A percentile compares a stretch with the other conserved stretches of the same genome.
Evolutionary conservation across 2,113 vertebrate species (phyloP).

Genomic region (Coregonus clupeaformis): DNA sequence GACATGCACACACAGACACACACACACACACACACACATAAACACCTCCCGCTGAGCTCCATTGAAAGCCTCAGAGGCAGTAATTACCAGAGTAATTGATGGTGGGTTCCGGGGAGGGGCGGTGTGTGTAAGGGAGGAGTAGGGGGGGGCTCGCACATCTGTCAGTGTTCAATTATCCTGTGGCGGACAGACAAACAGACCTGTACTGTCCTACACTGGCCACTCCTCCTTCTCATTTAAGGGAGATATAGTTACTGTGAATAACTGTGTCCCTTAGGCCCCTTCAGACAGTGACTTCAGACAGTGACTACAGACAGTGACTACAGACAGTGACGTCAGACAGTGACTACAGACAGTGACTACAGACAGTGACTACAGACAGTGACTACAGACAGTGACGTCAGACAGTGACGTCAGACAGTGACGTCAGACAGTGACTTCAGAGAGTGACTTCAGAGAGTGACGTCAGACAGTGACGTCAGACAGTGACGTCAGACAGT

Average conservation of each 20-base stretch:
- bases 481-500: too few species aligned
- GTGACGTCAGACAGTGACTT: too few species aligned
- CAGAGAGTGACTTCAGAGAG: too few species aligned
- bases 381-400: not conserved
- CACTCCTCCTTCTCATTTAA: not conserved
- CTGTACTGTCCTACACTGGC: constrained; percentile 7
- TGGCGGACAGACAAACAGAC: constrained; percentile 59
- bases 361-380: too few species aligned
- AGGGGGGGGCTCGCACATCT: constrained; percentile 68
- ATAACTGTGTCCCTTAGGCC: not conserved
- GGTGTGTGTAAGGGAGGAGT: constrained; percentile 20
- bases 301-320: too few species aligned
- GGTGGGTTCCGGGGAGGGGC: constrained; percentile 53
- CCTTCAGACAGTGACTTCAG: not conserved
- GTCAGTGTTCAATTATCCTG: constrained; percentile 74
- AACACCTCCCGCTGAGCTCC: constrained; percentile 59
- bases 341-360: too few species aligned
- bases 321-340: too few species aligned
- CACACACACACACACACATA: constrained; percentile 44
- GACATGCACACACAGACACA: constrained; percentile 33
- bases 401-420: too few species aligned
- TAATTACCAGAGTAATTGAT: constrained; percentile 81
- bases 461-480: too few species aligned
- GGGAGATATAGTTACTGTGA: not conserved
- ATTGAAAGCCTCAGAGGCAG: constrained; percentile 77